Evolutionary conservation across 2,797 vertebrate species (phyloP), one percentile per base, ranked within the genome.

Genomic region (Cirrhinus molitorella): DNA sequence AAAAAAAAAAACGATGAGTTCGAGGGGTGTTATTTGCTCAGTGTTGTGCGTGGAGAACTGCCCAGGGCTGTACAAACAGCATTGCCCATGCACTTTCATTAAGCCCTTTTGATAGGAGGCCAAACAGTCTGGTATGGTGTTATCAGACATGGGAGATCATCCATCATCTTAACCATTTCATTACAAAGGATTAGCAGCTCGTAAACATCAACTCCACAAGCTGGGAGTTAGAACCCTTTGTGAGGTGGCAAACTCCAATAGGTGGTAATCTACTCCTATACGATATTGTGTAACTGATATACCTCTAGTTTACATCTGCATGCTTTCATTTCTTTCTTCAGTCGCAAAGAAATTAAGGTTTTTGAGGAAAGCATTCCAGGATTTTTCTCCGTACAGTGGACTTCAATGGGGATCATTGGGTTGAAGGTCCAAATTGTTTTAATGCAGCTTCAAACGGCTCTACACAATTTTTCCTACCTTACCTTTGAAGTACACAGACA

Each of bases 91-190:
- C 87, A 78, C 74, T 87, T 78, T 86, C 71, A 86, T 83, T 88
- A 86, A 87, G 75, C 80, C 80, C 68, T 9, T 85, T 49, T 79
- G 86, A 86, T 28, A 55, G 73, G 61, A 73, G 79, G 81, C 85
- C 85, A 88, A 88, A 80, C 57, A 23, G 86, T 79, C 85, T 85
- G 87, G 84, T 81, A 77, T 55, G 82, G 87, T 61, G 75, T 79
- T 86, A 78, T 89, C 82, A 88, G 85, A 86, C 68, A 80, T 77
- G 40, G 79, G 83, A 79, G 77, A 83, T 86, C 86, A 87, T 75
- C 81, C 78, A 61, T 72, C 68, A 28, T 80, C 84, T 80, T 83
- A 83, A 88, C 85, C 57, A 47, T 81, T 85, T 81, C 57, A 83
- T 83, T 83, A 75, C 57, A 43, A 13, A 49, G 80, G 81, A 85